Evolutionary conservation across 2,113 vertebrate genomes (phyloP), one percentile per base, ranked within the genome.

Genomic region (Oriolus oriolus): DNA sequence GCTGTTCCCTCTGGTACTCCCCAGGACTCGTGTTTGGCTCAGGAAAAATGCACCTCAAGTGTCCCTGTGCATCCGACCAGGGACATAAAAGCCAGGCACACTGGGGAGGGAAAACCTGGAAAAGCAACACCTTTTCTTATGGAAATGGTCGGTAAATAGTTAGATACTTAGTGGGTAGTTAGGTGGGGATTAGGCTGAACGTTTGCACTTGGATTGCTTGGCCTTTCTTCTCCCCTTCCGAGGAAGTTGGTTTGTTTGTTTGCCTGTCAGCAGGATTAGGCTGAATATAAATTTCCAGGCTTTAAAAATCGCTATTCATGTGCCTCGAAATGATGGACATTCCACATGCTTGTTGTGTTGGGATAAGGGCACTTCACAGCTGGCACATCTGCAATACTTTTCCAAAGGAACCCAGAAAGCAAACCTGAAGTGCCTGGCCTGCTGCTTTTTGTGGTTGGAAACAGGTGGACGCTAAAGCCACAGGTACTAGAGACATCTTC

Each of bases 231-330:
- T 73, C 82, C 53, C 84, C 64, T 49, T 24, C 83, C 68, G 42
- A 95, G 96, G 96, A 95, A 97, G 88, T 93, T n/a, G 95, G 89
- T 89, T 92, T 81, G 90, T 95, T 97, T 97, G 94, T 92, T 97
- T 96, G 86, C 93, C 86, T 89, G 59, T 7, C 91, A 47, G 83
- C 64, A 74, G 89, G 96, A 97, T 96, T 92, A 93, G 86, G 83
- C 89, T 90, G 89, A 88, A 66, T 37, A 50, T 42, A 66, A 68
- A 39, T 80, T 93, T 90, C 64, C 89, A 95, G 86, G 64, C 91
- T 96, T 95, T 59, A 86, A 95, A 96, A 90, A 59, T 64, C 7
- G 27, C 80, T 95, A 95, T 97, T 93, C 96, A 93, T 92, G 61
- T 81, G 71, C 11, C 73, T 74, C 59, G 64, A 14, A 68, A 78